Evolutionary conservation across 2,113 vertebrate genomes (phyloP).

Genomic region (Peromyscus maniculatus): DNA sequence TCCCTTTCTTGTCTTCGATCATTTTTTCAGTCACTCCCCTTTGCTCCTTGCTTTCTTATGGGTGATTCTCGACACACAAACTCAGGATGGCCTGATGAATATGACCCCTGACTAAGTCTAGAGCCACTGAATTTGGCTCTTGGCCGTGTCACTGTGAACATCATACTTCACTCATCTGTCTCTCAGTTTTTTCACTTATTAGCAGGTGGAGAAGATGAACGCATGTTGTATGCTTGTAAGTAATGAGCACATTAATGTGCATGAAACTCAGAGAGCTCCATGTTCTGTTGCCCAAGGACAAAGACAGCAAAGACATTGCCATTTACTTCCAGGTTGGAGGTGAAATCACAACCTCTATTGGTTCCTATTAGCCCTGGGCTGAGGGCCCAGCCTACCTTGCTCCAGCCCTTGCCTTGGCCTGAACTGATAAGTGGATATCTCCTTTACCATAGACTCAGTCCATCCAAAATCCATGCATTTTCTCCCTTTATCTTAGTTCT

Average conservation of each 20-base stretch:
- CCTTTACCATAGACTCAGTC: background rate
- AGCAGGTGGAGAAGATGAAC: background rate
- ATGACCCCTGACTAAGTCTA: too few species aligned
- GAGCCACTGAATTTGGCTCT: background rate
- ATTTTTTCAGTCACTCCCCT: background rate
- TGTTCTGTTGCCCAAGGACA: background rate
- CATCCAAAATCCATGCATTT: background rate
- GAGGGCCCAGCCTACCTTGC: background rate
- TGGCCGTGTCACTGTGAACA: background rate
- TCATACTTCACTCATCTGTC: background rate
- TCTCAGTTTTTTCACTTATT: background rate
- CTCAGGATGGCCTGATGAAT: background rate
- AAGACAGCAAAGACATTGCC: background rate
- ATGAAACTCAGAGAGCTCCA: background rate
- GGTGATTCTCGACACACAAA: background rate
- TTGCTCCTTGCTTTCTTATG: background rate
- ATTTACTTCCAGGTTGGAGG: background rate
- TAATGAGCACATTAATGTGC: background rate
- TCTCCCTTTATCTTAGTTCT: background rate
- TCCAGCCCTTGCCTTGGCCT: background rate
- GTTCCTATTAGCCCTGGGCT: fast-evolving
- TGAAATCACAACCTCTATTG: background rate
- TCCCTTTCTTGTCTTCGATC: background rate
- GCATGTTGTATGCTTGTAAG: background rate
- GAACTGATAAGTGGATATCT: background rate